Base-by-base conservation (phyloP, 2,113 vertebrate species). In the Carassius auratus region DNA sequence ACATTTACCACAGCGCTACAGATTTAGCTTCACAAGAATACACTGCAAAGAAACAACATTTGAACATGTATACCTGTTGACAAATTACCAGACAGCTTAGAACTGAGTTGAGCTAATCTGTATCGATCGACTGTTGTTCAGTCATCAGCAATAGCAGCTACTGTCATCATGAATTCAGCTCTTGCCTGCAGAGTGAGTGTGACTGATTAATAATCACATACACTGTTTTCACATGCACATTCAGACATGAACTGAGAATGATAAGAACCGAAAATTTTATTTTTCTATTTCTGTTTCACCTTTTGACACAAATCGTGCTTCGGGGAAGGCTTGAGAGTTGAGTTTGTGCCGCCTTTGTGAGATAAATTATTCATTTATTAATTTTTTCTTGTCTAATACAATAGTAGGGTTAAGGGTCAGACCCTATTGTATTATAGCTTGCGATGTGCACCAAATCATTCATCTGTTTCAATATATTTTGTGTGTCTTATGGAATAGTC, bases 351-450 rank as follows among this genome's bases (percentile, higher is more conserved):
- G 0, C 7, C 38, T 42, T 42, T 42, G 38, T 42, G 38, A 42
- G 38, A 1, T 42, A 26, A 26, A 8, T 42, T 38, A 88, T 5
- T 45, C 8, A 2, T 45, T 9, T 42, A 8, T 42, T 38, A 88
- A 0, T 45, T 45, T 9, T 45, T 12, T 38, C n/a, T 36, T 4
- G 15, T 38, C 30, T 61, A 38, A 57, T 79, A 79, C 33, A 61
- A 78, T 78, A 8, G 55, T 57, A 0, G 84, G 76, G 48, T 85
- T 92, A 86, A 33, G 87, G 90, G 92, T 88, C 90, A 88, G 36
- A 76, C 21, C 21, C 71, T 79, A 93, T 93, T 94, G 92, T 93
- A 89, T 87, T n/a, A 36, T 23, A 79, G 30, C 9, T 14, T 57
- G 26, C 55, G 1, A 13, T 52, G 91, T 90, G 91, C 89, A 38